Conservation (phyloP, 2,888 invertebrate species). For the Tuta absoluta region DNA sequence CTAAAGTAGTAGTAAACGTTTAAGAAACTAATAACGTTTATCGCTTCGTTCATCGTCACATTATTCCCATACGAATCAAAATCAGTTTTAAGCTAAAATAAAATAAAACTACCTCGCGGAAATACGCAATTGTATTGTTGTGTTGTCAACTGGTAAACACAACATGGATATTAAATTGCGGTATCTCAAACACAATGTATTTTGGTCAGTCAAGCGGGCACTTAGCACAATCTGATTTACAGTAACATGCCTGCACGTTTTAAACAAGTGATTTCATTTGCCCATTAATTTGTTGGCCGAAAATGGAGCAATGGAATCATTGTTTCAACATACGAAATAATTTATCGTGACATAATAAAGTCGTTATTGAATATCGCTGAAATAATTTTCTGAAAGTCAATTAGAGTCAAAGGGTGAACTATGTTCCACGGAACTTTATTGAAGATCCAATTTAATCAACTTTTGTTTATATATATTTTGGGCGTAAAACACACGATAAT, state of each 20-base stretch:
- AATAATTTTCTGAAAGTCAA: neutral
- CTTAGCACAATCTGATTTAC: constrained; percentile 23
- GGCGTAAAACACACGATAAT: too few species aligned
- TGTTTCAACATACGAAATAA: constrained; percentile 16
- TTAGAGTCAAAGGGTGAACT: neutral
- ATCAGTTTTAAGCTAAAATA: too few species aligned
- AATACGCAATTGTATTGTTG: too few species aligned
- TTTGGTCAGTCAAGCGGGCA: constrained; percentile 2
- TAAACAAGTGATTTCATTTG: constrained; percentile 7
- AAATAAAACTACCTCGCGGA: too few species aligned
- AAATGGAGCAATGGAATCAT: constrained; percentile 8
- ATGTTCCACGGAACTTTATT: neutral
- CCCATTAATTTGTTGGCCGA: constrained; percentile 13
- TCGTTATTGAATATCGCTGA: constrained; percentile 4
- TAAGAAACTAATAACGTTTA: too few species aligned
- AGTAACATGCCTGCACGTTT: constrained; percentile 21
- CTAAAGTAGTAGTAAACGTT: too few species aligned
- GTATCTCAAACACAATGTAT: constrained; percentile 16
- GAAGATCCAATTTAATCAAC: neutral
- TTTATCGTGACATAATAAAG: constrained; percentile 13
- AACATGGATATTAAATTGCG: constrained; percentile 12
- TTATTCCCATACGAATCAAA: too few species aligned
- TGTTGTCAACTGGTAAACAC: neutral
- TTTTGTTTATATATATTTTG: neutral
- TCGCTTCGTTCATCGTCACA: too few species aligned